Evolutionary conservation across 2,888 invertebrate genomes (phyloP).

Genomic region (Leucozona laternaria): DNA sequence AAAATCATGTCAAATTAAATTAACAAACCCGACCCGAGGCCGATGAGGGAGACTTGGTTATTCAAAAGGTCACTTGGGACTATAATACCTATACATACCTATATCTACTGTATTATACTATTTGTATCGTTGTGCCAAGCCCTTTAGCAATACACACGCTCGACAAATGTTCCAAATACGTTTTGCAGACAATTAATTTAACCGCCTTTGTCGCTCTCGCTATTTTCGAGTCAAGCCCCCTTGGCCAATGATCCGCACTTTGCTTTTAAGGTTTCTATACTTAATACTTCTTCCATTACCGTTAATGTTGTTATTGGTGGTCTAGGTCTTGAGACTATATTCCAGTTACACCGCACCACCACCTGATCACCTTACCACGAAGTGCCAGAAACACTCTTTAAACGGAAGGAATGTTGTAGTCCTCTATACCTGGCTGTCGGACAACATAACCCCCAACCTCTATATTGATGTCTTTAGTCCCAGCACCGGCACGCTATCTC

Average conservation of each 20-base stretch:
- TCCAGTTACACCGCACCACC: no score
- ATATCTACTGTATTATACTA: background rate
- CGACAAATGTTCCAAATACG: conserved; percentile 56
- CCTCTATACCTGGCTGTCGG: background rate
- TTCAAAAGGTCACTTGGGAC: conserved; percentile 52
- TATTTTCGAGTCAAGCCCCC: conserved; percentile 23
- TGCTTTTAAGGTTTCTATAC: background rate
- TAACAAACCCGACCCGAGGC: conserved; percentile 56
- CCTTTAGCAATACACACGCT: conserved; percentile 54
- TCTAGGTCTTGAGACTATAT: conserved; percentile 57
- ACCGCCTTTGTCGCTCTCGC: conserved; percentile 43
- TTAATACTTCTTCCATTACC: no score
- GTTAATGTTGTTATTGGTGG: background rate
- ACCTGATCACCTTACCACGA: no score
- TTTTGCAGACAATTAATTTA: conserved; percentile 68
- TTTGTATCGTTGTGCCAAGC: conserved; percentile 30
- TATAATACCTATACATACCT: background rate
- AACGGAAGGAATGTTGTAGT: background rate
- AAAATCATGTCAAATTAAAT: conserved; percentile 75
- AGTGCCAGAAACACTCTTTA: conserved; percentile 33
- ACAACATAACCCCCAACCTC: background rate
- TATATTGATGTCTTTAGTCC: background rate
- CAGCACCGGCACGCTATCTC: conserved; percentile 47
- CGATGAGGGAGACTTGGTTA: conserved; percentile 19
- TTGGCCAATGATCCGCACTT: conserved; percentile 38